Percentiles rank a stretch among this genome's conserved stretches.
These are phyloP conservation scores for Poeciliopsis infans DNA, from an alignment of 2,797 vertebrate species.

Conservation along the genomic window DNA sequence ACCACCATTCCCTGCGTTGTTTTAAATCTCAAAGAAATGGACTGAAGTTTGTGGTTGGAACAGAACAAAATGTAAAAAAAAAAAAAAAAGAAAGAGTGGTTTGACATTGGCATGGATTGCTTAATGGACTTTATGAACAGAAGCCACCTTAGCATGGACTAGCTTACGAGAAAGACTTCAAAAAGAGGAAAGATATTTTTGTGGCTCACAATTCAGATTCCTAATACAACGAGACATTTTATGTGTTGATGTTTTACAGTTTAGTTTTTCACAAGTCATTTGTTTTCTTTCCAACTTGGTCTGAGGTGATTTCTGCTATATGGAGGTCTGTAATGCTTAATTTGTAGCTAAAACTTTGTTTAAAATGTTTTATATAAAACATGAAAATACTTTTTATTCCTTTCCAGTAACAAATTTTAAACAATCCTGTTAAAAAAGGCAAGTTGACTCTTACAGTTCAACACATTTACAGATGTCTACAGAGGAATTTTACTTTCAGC, in stretches of 20 bases:
- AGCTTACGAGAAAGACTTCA: background rate
- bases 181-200: background rate
- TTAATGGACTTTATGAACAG: background rate
- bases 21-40: background rate
- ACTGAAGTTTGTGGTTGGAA: background rate
- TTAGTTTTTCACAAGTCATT: background rate
- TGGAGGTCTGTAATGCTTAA: background rate
- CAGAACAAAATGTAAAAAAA: background rate
- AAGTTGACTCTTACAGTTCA: constrained; percentile 31
- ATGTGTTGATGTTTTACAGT: background rate
- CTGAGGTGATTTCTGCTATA: background rate
- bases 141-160: background rate
- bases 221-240: background rate
- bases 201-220: background rate
- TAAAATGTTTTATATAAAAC: constrained; percentile 24
- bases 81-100: background rate
- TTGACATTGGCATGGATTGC: background rate
- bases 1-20: background rate
- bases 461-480: constrained; percentile 35
- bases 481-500: constrained; percentile 7
- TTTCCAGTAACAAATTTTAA: constrained; percentile 47
- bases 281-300: background rate
- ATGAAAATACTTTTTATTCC: constrained; percentile 39
- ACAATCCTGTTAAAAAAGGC: constrained; percentile 35
- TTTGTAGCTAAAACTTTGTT: constrained; percentile 22